These are phyloP conservation scores for Bucorvus abyssinicus DNA, from an alignment of 2,797 vertebrate species.

Conservation along the genomic window DNA sequence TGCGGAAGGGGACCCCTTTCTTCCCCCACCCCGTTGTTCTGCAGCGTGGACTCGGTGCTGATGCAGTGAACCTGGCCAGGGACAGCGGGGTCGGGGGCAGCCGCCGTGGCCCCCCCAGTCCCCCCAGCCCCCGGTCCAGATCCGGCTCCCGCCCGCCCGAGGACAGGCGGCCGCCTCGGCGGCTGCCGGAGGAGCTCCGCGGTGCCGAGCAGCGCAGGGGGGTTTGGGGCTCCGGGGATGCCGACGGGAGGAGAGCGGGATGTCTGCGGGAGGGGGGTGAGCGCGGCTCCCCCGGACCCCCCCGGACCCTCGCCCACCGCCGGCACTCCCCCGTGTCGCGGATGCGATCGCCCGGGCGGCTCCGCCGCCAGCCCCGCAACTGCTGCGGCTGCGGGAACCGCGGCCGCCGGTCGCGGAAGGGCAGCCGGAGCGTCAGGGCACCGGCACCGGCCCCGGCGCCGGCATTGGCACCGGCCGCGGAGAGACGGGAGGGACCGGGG, in stretches of 20 bases:
- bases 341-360: background rate
- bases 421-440: background rate
- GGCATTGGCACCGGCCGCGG: too few relatives aligned
- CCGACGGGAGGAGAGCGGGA: background rate
- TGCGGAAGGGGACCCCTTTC: constrained; percentile 48
- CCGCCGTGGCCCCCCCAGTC: accelerated
- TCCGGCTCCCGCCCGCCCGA: background rate
- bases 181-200: background rate
- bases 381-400: constrained; percentile 13
- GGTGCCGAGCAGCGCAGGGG: background rate
- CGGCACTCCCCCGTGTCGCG: background rate
- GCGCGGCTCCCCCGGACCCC: background rate
- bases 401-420: background rate
- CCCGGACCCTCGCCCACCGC: background rate
- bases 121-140: background rate
- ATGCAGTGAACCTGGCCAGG: background rate
- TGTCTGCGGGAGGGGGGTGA: background rate
- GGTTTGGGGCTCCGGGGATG: background rate
- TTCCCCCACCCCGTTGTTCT: constrained; percentile 46
- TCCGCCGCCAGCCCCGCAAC: constrained; percentile 17
- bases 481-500: too few relatives aligned
- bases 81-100: background rate
- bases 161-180: background rate
- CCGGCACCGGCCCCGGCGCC: too few relatives aligned
- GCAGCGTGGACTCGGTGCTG: background rate